Percentiles rank a stretch among this genome's conserved stretches.
phyloP scores from a whole-genome alignment of 1,140 invertebrate genomes.

The Drosophila quadrilineata region DNA sequence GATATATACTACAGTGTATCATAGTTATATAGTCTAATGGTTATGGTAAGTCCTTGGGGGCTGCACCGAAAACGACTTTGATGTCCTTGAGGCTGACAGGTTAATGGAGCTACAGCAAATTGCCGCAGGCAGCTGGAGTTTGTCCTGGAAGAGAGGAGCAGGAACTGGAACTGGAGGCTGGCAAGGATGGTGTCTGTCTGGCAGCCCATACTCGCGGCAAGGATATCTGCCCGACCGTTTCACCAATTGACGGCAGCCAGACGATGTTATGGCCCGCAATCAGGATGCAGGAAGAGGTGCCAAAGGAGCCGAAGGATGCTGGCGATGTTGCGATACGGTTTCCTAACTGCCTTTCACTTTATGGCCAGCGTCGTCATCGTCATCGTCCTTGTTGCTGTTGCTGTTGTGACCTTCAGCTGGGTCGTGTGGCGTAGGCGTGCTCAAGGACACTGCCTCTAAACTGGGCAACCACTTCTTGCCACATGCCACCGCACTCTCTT shows the following conservation, averaged over 20 bases:
- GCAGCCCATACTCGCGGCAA: neutral
- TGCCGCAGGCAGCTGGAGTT: neutral
- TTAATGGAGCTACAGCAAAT: conserved; percentile 7
- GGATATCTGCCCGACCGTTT: neutral
- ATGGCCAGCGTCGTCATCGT: neutral
- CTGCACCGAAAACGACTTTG: too few species aligned
- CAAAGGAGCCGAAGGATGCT: neutral
- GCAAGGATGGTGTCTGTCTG: too few species aligned
- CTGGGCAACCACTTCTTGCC: conserved; percentile 38
- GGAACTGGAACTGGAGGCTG: conserved; percentile 8
- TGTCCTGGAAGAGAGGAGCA: neutral
- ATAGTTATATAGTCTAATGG: too few species aligned
- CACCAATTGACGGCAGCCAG: neutral
- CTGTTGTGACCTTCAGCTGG: conserved; percentile 26
- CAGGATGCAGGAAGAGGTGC: conserved; percentile 5
- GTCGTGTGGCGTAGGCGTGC: too few species aligned
- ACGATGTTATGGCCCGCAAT: conserved; percentile 1
- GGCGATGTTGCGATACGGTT: too few species aligned
- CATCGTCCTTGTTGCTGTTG: neutral
- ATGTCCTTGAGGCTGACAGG: conserved; percentile 16
- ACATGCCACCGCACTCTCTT: neutral
- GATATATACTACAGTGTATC: too few species aligned
- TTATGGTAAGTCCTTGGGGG: too few species aligned
- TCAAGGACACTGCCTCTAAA: too few species aligned
- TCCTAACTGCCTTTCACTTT: too few species aligned